Percentiles rank a stretch among this genome's conserved stretches.
Conservation (phyloP, 2,888 invertebrate genomes). For the Vannuccia rotundouncinata region DNA sequence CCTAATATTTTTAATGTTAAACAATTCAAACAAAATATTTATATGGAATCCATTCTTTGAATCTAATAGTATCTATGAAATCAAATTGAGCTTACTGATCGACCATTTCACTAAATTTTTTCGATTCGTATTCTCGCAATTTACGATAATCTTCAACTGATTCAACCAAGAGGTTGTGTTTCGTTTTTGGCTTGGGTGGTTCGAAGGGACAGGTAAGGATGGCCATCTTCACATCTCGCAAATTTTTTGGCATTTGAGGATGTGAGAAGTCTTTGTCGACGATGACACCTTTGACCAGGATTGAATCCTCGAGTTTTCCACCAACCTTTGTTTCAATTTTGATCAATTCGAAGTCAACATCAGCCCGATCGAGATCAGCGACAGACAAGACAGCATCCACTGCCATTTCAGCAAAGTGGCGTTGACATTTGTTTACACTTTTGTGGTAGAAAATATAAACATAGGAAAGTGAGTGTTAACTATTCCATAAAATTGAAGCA, state of each 20-base stretch:
- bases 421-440: conserved; percentile 85
- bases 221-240: conserved; percentile 82
- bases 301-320: conserved; percentile 89
- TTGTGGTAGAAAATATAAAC: background rate
- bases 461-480: background rate
- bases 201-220: conserved; percentile 98
- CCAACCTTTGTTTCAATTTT: conserved; percentile 96
- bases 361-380: conserved; percentile 81
- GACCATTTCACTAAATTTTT: conserved; percentile 91
- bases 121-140: conserved; percentile 81
- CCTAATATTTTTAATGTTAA: too few relatives aligned
- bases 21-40: too few relatives aligned
- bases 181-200: conserved; percentile 99
- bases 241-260: conserved; percentile 92
- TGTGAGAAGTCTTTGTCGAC: conserved; percentile 98
- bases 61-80: too few relatives aligned
- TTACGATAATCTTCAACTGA: conserved; percentile 89
- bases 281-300: conserved; percentile 89
- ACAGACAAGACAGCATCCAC: conserved; percentile 93
- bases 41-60: too few relatives aligned
- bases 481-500: too few relatives aligned
- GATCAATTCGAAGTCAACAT: conserved; percentile 97
- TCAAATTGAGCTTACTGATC: conserved; percentile 57
- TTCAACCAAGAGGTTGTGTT: conserved; percentile 95
- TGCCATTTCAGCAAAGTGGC: conserved; percentile 96